Evolutionary conservation across 1,140 invertebrate species (phyloP), one percentile per base, ranked within the genome.

Genomic region (Caerostris darwini): DNA sequence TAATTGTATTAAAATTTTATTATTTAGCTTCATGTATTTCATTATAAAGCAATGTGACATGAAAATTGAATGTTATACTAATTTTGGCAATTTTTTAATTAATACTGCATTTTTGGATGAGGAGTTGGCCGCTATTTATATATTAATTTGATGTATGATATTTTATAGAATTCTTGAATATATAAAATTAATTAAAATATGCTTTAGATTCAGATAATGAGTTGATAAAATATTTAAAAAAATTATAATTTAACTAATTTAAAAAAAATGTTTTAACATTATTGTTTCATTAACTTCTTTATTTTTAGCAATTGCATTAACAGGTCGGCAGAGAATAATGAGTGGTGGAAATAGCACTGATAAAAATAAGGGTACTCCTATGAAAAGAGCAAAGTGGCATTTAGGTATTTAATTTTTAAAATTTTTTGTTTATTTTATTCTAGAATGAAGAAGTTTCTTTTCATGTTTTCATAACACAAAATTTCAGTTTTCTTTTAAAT

Each of bases 361-460:
- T 77, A 95, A 95, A 96, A 95, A 96, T 96, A 97, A 95, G 96
- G 96, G 90, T 89, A 97, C 98, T 4, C 97, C 97, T 85, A 97
- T 98, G 0, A 99, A 99, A 96, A 97, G 99, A 95, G 99, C 99
- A 54, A 99, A 99, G 96, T 99, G 99, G 99, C 99, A 99, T 97
- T 96, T 99, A 95, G 97, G 97, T 96, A 96, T 69, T 10, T n/a
- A n/a, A n/a, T 19, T 34, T 34, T 59, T 19, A 59, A 81, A 34
- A 53, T 12, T 3, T 54, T 6, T 81, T 54, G n/a, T 34, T 12
- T 81, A 3, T 81, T 50, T 12, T 81, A 53, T 5, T 7, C 50
- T 57, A 7, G 10, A 34, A 77, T 77, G 14, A n/a, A 71, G 10
- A 77, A 53, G 4, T 34, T 3, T 77, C 10, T 77, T 19, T 34